Evolutionary conservation across 2,113 vertebrate species (phyloP), one percentile per base, ranked within the genome.

Genomic region (Phaethon lepturus): DNA sequence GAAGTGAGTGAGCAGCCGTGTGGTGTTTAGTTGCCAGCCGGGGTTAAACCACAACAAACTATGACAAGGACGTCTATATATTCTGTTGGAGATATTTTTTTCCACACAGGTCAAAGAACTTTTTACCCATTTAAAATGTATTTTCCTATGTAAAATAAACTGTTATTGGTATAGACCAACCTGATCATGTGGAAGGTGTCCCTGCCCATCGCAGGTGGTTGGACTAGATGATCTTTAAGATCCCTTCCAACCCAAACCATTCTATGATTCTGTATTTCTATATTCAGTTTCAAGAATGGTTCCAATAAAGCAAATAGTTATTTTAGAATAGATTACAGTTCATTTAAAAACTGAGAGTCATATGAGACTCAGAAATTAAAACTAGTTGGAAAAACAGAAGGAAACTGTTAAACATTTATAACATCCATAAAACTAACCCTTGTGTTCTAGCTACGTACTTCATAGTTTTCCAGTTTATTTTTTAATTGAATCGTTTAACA

Each of bases 391-490:
- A 90, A 9, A 50, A 50, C 85, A 85, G 47, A 86, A 86, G 59
- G 49, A 95, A 97, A 88, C 64, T 88, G 22, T 94, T 97, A 95
- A 97, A 91, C 56, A 94, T 96, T 97, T 96, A 94, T 87, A 97
- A 52, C 80, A 71, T 96, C 76, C 88, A 95, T 97, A 97, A 98
- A 97, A 94, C 76, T 96, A 97, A 96, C 80, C 17, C 38, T 96
- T 93, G 53, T 94, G 80, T 93, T 97, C 76, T 86, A 96, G 67
- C 45, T 92, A 92, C 56, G 71, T 96, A 94, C 38, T 97, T 96
- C 82, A 96, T 88, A 95, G 88, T 94, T 96, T 97, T 97, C 86
- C 89, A 97, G 96, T 97, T 95, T 97, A 96, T 52, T 96, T 98
- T 97, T 97, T 97, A 97, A 95, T 90, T 97, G 40, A 96, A 69